Conservation (phyloP, 2,113 vertebrate genomes). For the Alethe castanea region DNA sequence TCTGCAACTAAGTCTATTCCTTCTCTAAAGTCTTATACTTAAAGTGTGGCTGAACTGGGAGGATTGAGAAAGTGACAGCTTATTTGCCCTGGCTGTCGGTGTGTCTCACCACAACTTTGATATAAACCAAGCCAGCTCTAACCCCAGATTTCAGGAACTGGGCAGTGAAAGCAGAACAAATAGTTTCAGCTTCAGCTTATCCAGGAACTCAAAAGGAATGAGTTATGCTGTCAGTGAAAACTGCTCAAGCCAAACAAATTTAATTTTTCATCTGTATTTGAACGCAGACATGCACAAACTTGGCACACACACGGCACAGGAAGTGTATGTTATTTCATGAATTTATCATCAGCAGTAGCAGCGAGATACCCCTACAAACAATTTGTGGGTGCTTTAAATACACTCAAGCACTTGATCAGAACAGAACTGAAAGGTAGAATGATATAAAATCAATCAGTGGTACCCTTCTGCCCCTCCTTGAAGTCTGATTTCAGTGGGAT, state of each 20-base stretch:
- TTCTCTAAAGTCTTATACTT: background rate
- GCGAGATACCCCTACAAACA: background rate
- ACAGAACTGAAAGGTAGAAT: background rate
- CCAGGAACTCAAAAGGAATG: conserved; percentile 40
- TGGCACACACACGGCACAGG: background rate
- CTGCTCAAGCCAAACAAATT: conserved; percentile 1
- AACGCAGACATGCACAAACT: conserved; percentile 35
- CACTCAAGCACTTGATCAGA: background rate
- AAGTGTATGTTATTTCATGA: background rate
- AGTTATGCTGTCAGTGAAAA: conserved; percentile 42
- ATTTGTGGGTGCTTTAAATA: background rate
- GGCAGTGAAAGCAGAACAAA: conserved; percentile 31
- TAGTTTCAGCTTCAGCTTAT: conserved; percentile 21
- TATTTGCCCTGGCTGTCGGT: background rate
- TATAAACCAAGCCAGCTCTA: background rate
- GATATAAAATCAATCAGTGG: background rate
- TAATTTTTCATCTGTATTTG: conserved; percentile 41
- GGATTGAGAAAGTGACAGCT: background rate
- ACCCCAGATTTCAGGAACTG: background rate
- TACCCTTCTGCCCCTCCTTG: background rate
- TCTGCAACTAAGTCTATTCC: background rate
- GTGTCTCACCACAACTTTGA: background rate
- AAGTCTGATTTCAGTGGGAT: background rate
- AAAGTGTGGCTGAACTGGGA: background rate
- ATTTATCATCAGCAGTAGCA: background rate